A percentile compares a stretch with the other conserved stretches of the same genome.
Evolutionary conservation across 1,140 invertebrate species (phyloP).

Genomic region (Drosophila guanche): DNA sequence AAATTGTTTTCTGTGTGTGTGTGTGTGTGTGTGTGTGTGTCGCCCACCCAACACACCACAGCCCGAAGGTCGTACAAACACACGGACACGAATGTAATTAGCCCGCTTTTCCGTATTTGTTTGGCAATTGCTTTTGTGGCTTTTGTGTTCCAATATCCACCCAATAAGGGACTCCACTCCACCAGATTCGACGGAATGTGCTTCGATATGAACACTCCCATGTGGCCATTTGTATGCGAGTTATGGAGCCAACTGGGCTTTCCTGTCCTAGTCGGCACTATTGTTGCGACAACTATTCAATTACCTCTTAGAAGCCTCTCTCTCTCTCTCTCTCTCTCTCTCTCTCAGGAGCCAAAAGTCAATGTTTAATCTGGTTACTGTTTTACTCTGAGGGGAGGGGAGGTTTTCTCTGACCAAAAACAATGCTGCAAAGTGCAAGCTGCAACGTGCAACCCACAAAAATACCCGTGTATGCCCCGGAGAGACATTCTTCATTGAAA

Average conservation of each 20-base stretch:
- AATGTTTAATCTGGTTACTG: constrained; percentile 34
- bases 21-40: neutral
- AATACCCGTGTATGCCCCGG: too few relatives aligned
- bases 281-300: constrained; percentile 54
- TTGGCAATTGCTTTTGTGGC: constrained; percentile 50
- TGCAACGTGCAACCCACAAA: too few relatives aligned
- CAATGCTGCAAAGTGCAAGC: constrained; percentile 9
- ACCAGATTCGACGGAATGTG: neutral
- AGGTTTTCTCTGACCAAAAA: constrained; percentile 4
- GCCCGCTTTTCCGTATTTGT: constrained; percentile 50
- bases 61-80: neutral
- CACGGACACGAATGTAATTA: constrained; percentile 48
- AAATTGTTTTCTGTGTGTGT: constrained; percentile 48
- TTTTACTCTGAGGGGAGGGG: constrained; percentile 5
- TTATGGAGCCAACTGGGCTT: constrained; percentile 41
- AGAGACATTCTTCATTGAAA: too few relatives aligned
- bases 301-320: constrained; percentile 11
- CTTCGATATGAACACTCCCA: constrained; percentile 47
- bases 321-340: neutral
- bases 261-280: constrained; percentile 36
- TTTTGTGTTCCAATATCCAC: constrained; percentile 33
- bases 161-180: neutral
- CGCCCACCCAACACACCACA: neutral
- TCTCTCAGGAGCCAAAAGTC: constrained; percentile 35
- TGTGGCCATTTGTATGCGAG: constrained; percentile 53